Evolutionary conservation across 1,140 invertebrate species (phyloP).

Genomic region (Drosophila kohkoa): DNA sequence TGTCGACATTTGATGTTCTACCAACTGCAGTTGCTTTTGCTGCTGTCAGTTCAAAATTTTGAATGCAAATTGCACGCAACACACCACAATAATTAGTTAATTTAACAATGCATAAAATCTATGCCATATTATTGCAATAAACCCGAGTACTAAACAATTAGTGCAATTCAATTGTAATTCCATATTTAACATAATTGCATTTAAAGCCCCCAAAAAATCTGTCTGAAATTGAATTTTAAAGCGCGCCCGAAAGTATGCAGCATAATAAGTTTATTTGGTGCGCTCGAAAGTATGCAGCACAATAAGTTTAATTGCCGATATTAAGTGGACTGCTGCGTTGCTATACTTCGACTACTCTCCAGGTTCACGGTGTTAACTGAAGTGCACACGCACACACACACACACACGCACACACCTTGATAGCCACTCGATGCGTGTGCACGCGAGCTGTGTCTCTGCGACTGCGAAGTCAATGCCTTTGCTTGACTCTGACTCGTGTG

Average conservation of each 20-base stretch:
- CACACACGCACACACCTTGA: conserved; percentile 12
- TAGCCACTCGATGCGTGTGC: conserved; percentile 35
- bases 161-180: conserved; percentile 4
- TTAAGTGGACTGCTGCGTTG: conserved; percentile 51
- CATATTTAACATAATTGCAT: conserved; percentile 6
- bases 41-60: conserved; percentile 47
- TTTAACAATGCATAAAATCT: background rate
- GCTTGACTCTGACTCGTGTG: conserved; percentile 1
- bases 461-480: conserved; percentile 1
- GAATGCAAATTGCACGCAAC: conserved; percentile 46
- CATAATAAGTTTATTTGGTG: conserved; percentile 57
- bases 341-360: too few species aligned
- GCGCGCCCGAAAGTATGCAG: conserved; percentile 18
- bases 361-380: conserved; percentile 1
- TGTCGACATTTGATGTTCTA: conserved; percentile 50
- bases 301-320: conserved; percentile 61
- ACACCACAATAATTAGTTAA: conserved; percentile 57
- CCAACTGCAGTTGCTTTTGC: conserved; percentile 1
- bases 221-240: conserved; percentile 3
- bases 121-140: conserved; percentile 3
- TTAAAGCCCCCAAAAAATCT: background rate
- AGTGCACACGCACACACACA: background rate
- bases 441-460: conserved; percentile 31
- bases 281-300: conserved; percentile 7
- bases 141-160: background rate